A percentile compares a stretch with the other conserved stretches of the same genome.
Evolutionary conservation across 2,888 invertebrate species (phyloP).

Genomic region (Melanargia galathea): DNA sequence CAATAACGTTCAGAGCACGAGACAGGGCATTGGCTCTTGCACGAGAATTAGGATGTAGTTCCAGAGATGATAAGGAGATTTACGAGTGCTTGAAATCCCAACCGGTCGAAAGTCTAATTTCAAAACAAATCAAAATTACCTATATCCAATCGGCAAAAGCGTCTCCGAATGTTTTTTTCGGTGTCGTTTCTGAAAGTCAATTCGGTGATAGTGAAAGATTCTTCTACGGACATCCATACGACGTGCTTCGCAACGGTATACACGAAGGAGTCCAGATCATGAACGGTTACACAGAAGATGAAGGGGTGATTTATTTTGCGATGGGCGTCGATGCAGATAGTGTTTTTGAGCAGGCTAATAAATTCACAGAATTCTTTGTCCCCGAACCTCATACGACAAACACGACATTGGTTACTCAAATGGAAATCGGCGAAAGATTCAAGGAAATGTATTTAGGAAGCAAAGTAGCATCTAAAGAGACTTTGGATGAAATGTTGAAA

Average conservation of each 20-base stretch:
- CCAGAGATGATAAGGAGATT: conserved; percentile 56
- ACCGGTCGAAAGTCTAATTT: conserved; percentile 51
- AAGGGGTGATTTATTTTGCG: conserved; percentile 75
- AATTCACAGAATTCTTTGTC: conserved; percentile 43
- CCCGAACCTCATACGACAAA: conserved; percentile 42
- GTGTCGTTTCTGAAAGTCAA: conserved; percentile 49
- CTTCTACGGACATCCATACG: conserved; percentile 51
- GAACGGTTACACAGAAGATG: conserved; percentile 85
- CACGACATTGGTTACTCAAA: conserved; percentile 41
- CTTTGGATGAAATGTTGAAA: conserved; percentile 43
- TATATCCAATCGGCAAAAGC: conserved; percentile 18
- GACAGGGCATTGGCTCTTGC: conserved; percentile 65
- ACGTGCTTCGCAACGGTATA: conserved; percentile 71
- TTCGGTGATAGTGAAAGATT: conserved; percentile 52
- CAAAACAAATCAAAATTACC: conserved; percentile 39
- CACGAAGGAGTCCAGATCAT: conserved; percentile 84
- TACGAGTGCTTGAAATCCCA: conserved; percentile 57
- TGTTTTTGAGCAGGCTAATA: conserved; percentile 40
- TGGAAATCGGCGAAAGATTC: conserved; percentile 47
- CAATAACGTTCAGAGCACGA: conserved; percentile 69
- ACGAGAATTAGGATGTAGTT: conserved; percentile 53
- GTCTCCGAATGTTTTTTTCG: conserved; percentile 38
- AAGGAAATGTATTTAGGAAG: conserved; percentile 46
- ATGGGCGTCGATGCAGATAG: conserved; percentile 39
- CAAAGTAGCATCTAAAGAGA: conserved; percentile 37